phyloP scores from a whole-genome alignment of 2,797 vertebrate genomes.

The Brotula barbata region DNA sequence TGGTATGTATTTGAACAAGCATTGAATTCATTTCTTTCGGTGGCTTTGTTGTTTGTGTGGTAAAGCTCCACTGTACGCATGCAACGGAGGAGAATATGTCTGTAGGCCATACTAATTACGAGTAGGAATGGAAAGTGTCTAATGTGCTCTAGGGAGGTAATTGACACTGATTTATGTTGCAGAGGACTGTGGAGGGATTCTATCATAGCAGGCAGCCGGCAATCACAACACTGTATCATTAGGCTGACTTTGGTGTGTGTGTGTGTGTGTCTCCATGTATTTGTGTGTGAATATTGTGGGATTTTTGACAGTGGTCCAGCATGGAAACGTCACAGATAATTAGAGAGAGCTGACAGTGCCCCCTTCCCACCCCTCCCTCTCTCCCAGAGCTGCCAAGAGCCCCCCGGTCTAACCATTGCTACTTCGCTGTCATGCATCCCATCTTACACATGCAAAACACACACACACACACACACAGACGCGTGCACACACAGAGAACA shows the following conservation, averaged over 20 bases:
- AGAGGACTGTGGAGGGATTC: slow-evolving; percentile 74
- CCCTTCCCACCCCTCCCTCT: slow-evolving; percentile 1
- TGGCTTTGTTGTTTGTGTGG: slow-evolving; percentile 63
- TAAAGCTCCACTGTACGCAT: slow-evolving; percentile 51
- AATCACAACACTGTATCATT: slow-evolving; percentile 78
- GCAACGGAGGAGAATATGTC: slow-evolving; percentile 72
- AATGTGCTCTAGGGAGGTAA: slow-evolving; percentile 81
- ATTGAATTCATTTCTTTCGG: slow-evolving; percentile 42
- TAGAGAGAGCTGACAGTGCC: slow-evolving; percentile 72
- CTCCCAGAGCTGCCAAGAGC: slow-evolving; percentile 36
- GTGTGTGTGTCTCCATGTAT: slow-evolving; percentile 36
- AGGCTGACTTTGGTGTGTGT: slow-evolving; percentile 42
- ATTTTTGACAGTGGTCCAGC: slow-evolving; percentile 72
- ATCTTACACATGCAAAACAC: slow-evolving; percentile 39
- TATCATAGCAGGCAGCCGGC: slow-evolving; percentile 76
- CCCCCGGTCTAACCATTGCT: slow-evolving; percentile 35
- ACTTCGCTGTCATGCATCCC: slow-evolving; percentile 56
- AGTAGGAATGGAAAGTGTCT: slow-evolving; percentile 75
- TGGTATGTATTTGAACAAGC: slow-evolving; percentile 54
- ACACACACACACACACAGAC: slow-evolving; percentile 10
- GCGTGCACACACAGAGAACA: slow-evolving; percentile 27
- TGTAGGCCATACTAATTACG: slow-evolving; percentile 74
- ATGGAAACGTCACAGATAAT: slow-evolving; percentile 74
- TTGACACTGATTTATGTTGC: slow-evolving; percentile 86
- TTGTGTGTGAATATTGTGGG: slow-evolving; percentile 55